These are phyloP conservation scores for Greenwoodochromis staneri DNA, from an alignment of 2,113 vertebrate genomes.

Conservation along the genomic window DNA sequence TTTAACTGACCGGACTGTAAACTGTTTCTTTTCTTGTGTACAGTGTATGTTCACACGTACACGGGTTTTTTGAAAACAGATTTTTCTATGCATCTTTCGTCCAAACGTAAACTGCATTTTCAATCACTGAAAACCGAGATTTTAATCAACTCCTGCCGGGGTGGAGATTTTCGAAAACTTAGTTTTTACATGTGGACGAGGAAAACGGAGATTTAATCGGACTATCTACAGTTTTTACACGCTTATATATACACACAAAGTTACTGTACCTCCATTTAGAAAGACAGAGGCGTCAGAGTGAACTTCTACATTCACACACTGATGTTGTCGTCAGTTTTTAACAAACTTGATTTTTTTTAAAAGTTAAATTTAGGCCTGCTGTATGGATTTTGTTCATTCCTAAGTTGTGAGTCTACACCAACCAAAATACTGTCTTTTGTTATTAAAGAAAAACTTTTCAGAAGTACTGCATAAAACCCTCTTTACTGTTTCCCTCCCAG, in stretches of 20 bases:
- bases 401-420: not conserved
- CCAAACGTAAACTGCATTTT: not conserved
- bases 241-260: not conserved
- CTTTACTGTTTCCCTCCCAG: not conserved
- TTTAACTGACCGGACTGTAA: not conserved
- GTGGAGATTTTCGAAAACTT: accelerated
- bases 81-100: not conserved
- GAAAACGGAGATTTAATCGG: too few relatives aligned
- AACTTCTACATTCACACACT: not conserved
- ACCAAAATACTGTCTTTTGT: not conserved
- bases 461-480: not conserved
- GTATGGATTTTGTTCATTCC: not conserved
- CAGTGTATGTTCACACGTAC: not conserved
- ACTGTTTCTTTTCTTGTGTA: accelerated
- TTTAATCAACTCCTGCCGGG: not conserved
- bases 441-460: not conserved
- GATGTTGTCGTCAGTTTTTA: accelerated
- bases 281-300: accelerated
- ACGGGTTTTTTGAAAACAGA: not conserved
- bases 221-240: not conserved
- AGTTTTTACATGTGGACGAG: accelerated
- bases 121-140: not conserved
- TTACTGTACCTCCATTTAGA: not conserved
- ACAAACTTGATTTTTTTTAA: accelerated
- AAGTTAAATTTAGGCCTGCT: not conserved